Percentiles rank a stretch among this genome's conserved stretches.
phyloP scores from a whole-genome alignment of 2,888 invertebrate species.

The Thera britannica region DNA sequence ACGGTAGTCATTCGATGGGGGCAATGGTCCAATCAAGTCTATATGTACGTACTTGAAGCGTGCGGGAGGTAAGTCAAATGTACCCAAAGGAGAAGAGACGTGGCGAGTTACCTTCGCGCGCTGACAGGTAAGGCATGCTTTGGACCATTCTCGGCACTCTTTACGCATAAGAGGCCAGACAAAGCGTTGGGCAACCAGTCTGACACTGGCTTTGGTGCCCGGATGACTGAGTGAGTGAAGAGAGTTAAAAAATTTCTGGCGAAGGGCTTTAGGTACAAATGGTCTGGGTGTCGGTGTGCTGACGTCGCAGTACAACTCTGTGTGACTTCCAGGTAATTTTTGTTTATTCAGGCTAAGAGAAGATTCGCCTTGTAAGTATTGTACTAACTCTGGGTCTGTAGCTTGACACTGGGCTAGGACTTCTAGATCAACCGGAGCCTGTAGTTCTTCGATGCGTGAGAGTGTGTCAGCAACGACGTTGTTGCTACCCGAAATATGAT shows the following conservation, averaged over 20 bases:
- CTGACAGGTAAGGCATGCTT: too few species aligned
- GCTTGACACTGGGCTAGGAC: constrained; percentile 34
- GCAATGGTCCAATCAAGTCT: too few species aligned
- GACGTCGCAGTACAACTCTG: constrained; percentile 42
- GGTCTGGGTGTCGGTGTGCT: constrained; percentile 40
- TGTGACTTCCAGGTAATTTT: constrained; percentile 23
- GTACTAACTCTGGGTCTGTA: constrained; percentile 36
- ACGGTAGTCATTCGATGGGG: too few species aligned
- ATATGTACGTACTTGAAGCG: too few species aligned
- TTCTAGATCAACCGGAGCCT: constrained; percentile 27
- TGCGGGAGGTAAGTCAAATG: too few species aligned
- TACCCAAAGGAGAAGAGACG: too few species aligned
- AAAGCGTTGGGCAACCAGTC: too few species aligned
- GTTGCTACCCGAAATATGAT: constrained; percentile 50
- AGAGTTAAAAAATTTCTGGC: constrained; percentile 42
- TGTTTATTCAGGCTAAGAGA: constrained; percentile 36
- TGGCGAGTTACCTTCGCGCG: too few species aligned
- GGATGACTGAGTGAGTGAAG: constrained; percentile 40
- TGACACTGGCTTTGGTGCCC: too few species aligned
- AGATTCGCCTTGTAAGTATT: constrained; percentile 8
- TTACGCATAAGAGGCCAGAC: too few species aligned
- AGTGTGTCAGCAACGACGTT: constrained; percentile 49
- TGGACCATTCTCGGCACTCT: too few species aligned
- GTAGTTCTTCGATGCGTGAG: constrained; percentile 36
- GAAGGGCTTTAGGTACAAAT: constrained; percentile 34